These are phyloP conservation scores for Margaritifera margaritifera DNA, from an alignment of 2,888 invertebrate genomes.

Conservation along the genomic window DNA sequence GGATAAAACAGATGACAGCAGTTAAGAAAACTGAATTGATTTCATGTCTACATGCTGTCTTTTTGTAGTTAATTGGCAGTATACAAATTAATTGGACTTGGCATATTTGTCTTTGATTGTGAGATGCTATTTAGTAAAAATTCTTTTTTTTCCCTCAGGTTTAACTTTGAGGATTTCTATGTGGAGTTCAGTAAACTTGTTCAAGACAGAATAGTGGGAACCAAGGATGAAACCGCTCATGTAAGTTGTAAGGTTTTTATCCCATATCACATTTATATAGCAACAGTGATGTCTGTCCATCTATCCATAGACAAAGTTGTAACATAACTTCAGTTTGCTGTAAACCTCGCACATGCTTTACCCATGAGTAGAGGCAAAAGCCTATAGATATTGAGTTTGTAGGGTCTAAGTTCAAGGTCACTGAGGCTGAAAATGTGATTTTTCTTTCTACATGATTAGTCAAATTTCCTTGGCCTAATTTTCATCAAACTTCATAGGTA, in stretches of 20 bases:
- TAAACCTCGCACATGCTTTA: too few species aligned
- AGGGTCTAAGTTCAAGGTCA: not conserved
- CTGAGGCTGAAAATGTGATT: not conserved
- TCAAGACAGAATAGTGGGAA: constrained; percentile 91
- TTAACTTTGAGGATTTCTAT: constrained; percentile 87
- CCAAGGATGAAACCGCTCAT: constrained; percentile 86
- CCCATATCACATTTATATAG: not conserved
- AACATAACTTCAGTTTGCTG: too few species aligned
- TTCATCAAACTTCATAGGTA: not conserved
- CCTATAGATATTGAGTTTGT: not conserved
- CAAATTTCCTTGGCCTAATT: not conserved
- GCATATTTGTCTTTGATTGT: constrained; percentile 63
- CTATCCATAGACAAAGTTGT: too few species aligned
- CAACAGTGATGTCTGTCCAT: too few species aligned
- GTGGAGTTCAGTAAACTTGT: constrained; percentile 88
- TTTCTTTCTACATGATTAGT: not conserved
- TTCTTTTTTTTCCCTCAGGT: constrained; percentile 73
- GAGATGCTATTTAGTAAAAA: constrained; percentile 84
- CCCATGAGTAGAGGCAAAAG: too few species aligned
- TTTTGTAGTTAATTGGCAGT: too few species aligned
- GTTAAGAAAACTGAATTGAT: too few species aligned
- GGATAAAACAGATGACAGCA: too few species aligned
- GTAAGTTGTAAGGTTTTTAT: constrained; percentile 73
- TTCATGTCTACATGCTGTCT: too few species aligned
- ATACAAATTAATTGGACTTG: too few species aligned